Evolutionary conservation across 2,888 invertebrate species (phyloP), one percentile per base, ranked within the genome.

Genomic region (Syrphus vitripennis): DNA sequence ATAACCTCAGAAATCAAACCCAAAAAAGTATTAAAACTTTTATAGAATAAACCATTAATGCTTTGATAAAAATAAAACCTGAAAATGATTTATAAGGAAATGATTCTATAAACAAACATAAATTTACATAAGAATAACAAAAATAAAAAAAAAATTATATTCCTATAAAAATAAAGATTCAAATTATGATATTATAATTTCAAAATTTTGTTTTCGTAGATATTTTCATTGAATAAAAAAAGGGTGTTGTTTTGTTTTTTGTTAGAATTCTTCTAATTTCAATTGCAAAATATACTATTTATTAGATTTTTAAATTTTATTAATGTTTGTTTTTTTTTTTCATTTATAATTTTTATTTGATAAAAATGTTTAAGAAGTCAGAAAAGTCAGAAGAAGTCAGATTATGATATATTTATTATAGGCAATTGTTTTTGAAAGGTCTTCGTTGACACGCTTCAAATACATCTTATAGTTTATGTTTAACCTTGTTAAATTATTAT

Each of bases 51-150:
- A n/a, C 16, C 9, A 55, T 55, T 55, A 4, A 55, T 55, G 16
- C 5, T 29, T 55, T 31, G 16, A 5, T 55, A 31, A 50, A 50
- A 24, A 55, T 29, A 55, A 55, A 31, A 55, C 29, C 1, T 16
- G 55, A 55, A 55, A 9, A 31, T 55, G 29, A 55, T 55, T 55
- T 55, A 55, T 55, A 55, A 55, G 55, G 55, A 55, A 55, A 29
- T 29, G 29, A 55, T 55, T 55, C 29, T 55, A 29, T 19, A 55
- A 55, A 55, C 55, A 55, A 55, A 55, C 29, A 55, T 16, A 16
- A n/a, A 55, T 55, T 55, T 55, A 29, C 31, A 55, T 55, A 31
- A 26, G 14, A 50, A 50, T n/a, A n/a, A n/a, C n/a, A n/a, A 53
- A 12, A 50, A 50, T 14, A 50, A 26, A 1, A 16, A 29, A 29